phyloP scores from a whole-genome alignment of 2,888 invertebrate genomes.

The Lampropteryx suffumata region DNA sequence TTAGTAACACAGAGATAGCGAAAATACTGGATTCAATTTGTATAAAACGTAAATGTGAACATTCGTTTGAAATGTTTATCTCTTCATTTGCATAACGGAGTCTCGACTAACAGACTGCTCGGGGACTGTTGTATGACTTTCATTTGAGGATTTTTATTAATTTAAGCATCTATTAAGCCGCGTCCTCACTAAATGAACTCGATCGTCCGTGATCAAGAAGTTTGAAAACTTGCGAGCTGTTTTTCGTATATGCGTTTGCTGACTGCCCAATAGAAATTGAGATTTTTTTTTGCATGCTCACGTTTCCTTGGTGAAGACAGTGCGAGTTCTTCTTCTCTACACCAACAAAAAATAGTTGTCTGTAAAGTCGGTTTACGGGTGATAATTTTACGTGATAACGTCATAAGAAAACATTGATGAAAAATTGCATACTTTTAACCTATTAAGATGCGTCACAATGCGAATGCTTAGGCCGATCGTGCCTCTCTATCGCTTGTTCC shows the following conservation, averaged over 20 bases:
- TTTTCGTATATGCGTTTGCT: neutral
- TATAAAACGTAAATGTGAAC: slow-evolving; percentile 58
- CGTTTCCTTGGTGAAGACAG: slow-evolving; percentile 31
- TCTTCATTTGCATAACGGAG: slow-evolving; percentile 73
- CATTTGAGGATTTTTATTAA: slow-evolving; percentile 41
- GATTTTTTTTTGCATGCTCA: too few relatives aligned
- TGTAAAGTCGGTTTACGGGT: too few relatives aligned
- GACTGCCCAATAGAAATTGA: too few relatives aligned
- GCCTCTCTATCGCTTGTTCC: too few relatives aligned
- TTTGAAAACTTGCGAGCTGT: neutral
- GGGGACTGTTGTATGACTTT: slow-evolving; percentile 51
- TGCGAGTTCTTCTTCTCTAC: too few relatives aligned
- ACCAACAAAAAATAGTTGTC: too few relatives aligned
- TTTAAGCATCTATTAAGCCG: slow-evolving; percentile 41
- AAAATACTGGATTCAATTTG: slow-evolving; percentile 53
- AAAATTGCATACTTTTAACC: too few relatives aligned
- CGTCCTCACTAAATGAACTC: slow-evolving; percentile 3
- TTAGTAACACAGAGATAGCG: slow-evolving; percentile 37
- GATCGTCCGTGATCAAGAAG: too few relatives aligned
- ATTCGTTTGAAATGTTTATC: slow-evolving; percentile 75
- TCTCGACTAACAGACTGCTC: slow-evolving; percentile 64
- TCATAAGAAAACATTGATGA: too few relatives aligned
- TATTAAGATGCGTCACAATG: too few relatives aligned
- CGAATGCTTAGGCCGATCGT: too few relatives aligned
- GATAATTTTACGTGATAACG: too few relatives aligned